Evolutionary conservation across 2,797 vertebrate species (phyloP).

Genomic region (Serranus cabrilla): DNA sequence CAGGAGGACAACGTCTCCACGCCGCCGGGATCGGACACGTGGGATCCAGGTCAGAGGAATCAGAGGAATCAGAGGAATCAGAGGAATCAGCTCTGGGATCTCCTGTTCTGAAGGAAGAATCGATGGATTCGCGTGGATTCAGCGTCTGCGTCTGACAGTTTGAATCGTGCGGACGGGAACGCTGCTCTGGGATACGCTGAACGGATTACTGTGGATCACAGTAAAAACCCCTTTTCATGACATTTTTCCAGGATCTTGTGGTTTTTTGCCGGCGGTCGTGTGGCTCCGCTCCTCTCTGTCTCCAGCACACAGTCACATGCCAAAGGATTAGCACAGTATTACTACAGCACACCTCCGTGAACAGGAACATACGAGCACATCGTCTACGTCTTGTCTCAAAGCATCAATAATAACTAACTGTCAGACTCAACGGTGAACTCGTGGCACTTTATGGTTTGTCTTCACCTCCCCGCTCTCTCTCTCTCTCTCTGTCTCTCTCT

Average conservation of each 20-base stretch:
- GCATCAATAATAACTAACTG: slow-evolving; percentile 52
- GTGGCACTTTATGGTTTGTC: slow-evolving; percentile 73
- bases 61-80: slow-evolving; percentile 8
- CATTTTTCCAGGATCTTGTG: slow-evolving; percentile 4
- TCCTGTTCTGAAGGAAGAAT: slow-evolving; percentile 14
- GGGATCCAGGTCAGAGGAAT: neutral
- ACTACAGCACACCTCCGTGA: slow-evolving; percentile 52
- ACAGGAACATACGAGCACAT: slow-evolving; percentile 53
- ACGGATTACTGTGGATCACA: slow-evolving; percentile 28
- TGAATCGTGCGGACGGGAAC: neutral
- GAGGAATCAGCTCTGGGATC: neutral
- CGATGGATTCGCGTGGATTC: slow-evolving; percentile 3
- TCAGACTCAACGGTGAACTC: slow-evolving; percentile 49
- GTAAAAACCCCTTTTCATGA: slow-evolving; percentile 4
- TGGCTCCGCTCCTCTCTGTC: slow-evolving; percentile 42
- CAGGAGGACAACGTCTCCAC: neutral
- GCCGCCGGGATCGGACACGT: neutral
- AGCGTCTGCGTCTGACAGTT: slow-evolving; percentile 16
- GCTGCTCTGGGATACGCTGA: slow-evolving; percentile 26
- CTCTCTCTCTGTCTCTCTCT: slow-evolving; percentile 15
- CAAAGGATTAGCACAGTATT: slow-evolving; percentile 73
- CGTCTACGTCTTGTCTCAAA: slow-evolving; percentile 59
- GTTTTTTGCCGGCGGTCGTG: neutral
- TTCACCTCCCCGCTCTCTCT: slow-evolving; percentile 27
- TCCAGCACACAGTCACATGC: slow-evolving; percentile 72